Evolutionary conservation across 2,888 invertebrate genomes (phyloP), one percentile per base, ranked within the genome.

Genomic region (Branchellion lobata): DNA sequence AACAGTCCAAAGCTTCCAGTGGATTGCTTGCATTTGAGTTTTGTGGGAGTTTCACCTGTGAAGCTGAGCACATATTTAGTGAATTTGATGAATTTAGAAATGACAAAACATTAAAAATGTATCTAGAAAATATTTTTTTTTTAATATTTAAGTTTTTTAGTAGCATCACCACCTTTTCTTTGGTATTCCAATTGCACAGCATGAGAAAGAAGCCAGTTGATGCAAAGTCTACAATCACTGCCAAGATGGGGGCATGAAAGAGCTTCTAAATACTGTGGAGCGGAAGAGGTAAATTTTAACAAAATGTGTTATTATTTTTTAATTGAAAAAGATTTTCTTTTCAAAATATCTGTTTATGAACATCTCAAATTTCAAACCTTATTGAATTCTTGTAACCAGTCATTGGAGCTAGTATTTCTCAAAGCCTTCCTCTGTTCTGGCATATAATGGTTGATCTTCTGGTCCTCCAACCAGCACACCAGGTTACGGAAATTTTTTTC

Each of bases 401-500:
- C 88, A 1, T 88, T 84, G 18, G 91, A 90, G 51, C 90, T 89
- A 0, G 92, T 90, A 83, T 92, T 91, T 68, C 93, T 90, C n/a
- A 97, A 87, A 0, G 89, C 90, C 82, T 90, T 91, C 18, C 94
- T 90, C 82, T 94, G 93, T 85, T 94, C 93, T 80, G 94, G 92
- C 85, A 92, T 92, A 84, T 94, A 94, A 83, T 92, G 92, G 18
- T 95, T 91, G 83, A 97, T 94, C 88, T 94, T 94, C 87, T 95
- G 94, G 86, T 95, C 94, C 88, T 97, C 97, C 79, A 97, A 86
- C 97, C 96, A 97, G 0, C 93, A 88, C 31, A 96, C 90, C 33
- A 94, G 89, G 85, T 92, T 92, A 75, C 93, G 91, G 85, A 94
- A 92, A 84, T 93, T 91, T 82, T 90, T 91, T 83, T 92, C 91